A percentile compares a stretch with the other conserved stretches of the same genome.
Evolutionary conservation across 1,140 invertebrate species (phyloP).

Genomic region (Asobara japonica): DNA sequence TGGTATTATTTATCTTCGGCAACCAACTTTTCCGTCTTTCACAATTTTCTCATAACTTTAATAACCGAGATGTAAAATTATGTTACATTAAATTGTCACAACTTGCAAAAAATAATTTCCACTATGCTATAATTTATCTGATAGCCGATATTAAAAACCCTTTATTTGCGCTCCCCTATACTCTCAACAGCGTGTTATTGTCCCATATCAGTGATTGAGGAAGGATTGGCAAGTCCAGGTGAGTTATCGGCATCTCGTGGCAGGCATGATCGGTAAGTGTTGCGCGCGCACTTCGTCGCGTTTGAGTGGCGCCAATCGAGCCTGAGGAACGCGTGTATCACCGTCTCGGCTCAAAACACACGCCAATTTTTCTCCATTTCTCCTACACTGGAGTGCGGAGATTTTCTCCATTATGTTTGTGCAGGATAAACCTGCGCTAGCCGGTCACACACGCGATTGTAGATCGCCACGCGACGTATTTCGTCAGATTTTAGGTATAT

Average conservation of each 20-base stretch:
- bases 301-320: constrained; percentile 1
- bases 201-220: background rate
- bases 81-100: too few relatives aligned
- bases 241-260: background rate
- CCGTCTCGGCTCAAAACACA: background rate
- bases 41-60: too few relatives aligned
- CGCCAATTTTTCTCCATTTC: background rate
- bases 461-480: constrained; percentile 44
- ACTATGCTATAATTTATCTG: too few relatives aligned
- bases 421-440: constrained; percentile 26
- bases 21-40: too few relatives aligned
- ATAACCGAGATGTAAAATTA: too few relatives aligned
- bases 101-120: too few relatives aligned
- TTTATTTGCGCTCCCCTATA: background rate
- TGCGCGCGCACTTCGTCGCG: constrained; percentile 7
- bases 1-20: too few relatives aligned
- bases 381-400: background rate
- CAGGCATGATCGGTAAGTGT: background rate
- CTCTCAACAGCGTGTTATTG: background rate
- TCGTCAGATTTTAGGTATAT: constrained; percentile 34
- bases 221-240: background rate
- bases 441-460: constrained; percentile 28
- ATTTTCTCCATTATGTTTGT: background rate
- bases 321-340: background rate
- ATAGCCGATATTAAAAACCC: background rate